Percentiles rank a stretch among this genome's conserved stretches.
Evolutionary conservation across 2,797 vertebrate genomes (phyloP).

Genomic region (Spea hammondii): DNA sequence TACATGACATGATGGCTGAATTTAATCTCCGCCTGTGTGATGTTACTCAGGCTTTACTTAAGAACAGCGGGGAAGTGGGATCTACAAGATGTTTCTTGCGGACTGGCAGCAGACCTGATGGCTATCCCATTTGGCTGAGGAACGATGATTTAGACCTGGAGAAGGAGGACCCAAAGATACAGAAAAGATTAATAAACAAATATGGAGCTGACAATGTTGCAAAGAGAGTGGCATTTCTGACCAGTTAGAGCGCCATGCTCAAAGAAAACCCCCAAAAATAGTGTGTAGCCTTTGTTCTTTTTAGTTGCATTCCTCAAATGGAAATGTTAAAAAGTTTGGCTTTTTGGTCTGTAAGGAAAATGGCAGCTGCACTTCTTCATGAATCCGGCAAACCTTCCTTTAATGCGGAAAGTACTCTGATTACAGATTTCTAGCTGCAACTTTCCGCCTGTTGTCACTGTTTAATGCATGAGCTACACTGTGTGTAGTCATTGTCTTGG

Average conservation of each 20-base stretch:
- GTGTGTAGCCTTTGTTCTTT: too few relatives aligned
- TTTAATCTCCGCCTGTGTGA: constrained; percentile 73
- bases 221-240: constrained; percentile 66
- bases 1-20: constrained; percentile 75
- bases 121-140: constrained; percentile 68
- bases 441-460: too few relatives aligned
- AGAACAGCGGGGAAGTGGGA: constrained; percentile 79
- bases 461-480: too few relatives aligned
- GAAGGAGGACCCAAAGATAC: constrained; percentile 56
- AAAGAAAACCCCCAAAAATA: too few relatives aligned
- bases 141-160: constrained; percentile 71
- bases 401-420: too few relatives aligned
- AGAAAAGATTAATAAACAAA: constrained; percentile 63
- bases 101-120: constrained; percentile 64
- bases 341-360: too few relatives aligned
- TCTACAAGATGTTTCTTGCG: constrained; percentile 69
- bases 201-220: constrained; percentile 71
- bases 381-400: too few relatives aligned
- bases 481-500: too few relatives aligned
- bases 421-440: too few relatives aligned
- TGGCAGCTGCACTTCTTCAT: too few relatives aligned
- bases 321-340: too few relatives aligned
- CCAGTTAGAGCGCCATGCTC: constrained; percentile 55
- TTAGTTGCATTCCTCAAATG: too few relatives aligned
- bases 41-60: constrained; percentile 85